Conservation (phyloP, 1,140 invertebrate genomes). For the Zelostemma sp. region DNA sequence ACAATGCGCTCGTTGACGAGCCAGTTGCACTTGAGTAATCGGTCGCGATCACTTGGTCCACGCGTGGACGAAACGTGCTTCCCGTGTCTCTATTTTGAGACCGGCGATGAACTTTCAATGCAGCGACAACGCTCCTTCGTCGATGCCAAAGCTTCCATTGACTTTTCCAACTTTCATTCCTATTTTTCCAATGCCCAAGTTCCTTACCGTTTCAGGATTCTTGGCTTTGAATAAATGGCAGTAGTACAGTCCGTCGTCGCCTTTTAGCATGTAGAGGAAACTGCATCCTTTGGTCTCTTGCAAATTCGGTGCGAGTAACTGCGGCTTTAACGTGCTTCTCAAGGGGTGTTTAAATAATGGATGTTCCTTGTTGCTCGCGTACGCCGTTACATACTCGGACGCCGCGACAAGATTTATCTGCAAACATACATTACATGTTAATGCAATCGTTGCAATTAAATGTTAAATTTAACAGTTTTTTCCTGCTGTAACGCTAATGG, state of each 20-base stretch:
- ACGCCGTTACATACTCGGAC: slow-evolving; percentile 57
- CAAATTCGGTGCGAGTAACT: slow-evolving; percentile 52
- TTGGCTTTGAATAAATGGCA: slow-evolving; percentile 60
- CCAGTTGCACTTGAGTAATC: no score
- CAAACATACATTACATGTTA: slow-evolving; percentile 16
- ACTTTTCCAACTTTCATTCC: background rate
- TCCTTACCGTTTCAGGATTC: slow-evolving; percentile 54
- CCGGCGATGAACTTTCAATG: slow-evolving; percentile 14
- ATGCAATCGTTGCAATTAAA: background rate
- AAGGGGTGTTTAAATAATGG: slow-evolving; percentile 57
- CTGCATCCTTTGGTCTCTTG: slow-evolving; percentile 55
- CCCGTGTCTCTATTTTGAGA: slow-evolving; percentile 50
- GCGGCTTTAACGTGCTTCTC: slow-evolving; percentile 54
- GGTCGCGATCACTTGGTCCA: slow-evolving; percentile 42
- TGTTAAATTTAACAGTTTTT: no score
- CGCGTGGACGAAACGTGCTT: slow-evolving; percentile 48
- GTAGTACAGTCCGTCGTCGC: slow-evolving; percentile 57
- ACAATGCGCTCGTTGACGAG: no score
- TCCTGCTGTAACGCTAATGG: no score
- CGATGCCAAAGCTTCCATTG: background rate
- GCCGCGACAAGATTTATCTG: slow-evolving; percentile 59
- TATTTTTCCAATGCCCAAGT: slow-evolving; percentile 2
- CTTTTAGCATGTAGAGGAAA: slow-evolving; percentile 60
- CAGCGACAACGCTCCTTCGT: slow-evolving; percentile 8
- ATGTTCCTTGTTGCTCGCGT: slow-evolving; percentile 54